Evolutionary conservation across 2,797 vertebrate genomes (phyloP), one percentile per base, ranked within the genome.

Genomic region (Manis pentadactyla): DNA sequence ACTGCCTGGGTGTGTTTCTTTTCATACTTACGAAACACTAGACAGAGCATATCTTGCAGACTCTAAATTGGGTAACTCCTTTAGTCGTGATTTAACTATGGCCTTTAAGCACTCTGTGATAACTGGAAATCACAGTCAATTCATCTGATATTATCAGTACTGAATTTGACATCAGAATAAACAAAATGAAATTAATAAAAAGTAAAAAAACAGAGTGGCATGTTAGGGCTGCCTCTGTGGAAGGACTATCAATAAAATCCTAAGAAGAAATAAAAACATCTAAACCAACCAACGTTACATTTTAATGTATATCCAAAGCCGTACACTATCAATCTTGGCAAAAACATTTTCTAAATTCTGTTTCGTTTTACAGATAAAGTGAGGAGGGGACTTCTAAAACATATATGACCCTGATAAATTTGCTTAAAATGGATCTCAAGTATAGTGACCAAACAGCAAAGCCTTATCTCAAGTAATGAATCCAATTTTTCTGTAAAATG

Each of bases 301-400:
- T 11, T 78, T 69, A 78, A 74, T 49, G 25, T 63, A 51, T 49
- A 68, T 49, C 7, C 61, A 82, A 68, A 81, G 13, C 12, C 31
- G 1, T 12, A 11, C 8, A 51, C 19, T 42, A 1, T 68, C 37
- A 92, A 73, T 75, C 5, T 18, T 61, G 37, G 34, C 2, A 68
- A 90, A 82, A 82, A 69, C 5, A 0, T 78, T 83, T 94, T 93
- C 68, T 68, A 90, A 92, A 95, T 75, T 92, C 84, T 71, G 10
- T 90, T 93, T 92, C 66, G 82, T 34, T 85, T 78, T 84, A 46
- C 10, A 87, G 57, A 84, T 49, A 66, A 83, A 90, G 14, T 2
- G 1, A 2, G 7, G 46, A 53, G 12, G 4, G 27, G n/a, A 57
- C 61, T 68, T 79, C 13, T 34, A 42, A 21, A 92, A 74, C 51